Conservation (phyloP, 2,113 vertebrate genomes). For the Hypomesus transpacificus region DNA sequence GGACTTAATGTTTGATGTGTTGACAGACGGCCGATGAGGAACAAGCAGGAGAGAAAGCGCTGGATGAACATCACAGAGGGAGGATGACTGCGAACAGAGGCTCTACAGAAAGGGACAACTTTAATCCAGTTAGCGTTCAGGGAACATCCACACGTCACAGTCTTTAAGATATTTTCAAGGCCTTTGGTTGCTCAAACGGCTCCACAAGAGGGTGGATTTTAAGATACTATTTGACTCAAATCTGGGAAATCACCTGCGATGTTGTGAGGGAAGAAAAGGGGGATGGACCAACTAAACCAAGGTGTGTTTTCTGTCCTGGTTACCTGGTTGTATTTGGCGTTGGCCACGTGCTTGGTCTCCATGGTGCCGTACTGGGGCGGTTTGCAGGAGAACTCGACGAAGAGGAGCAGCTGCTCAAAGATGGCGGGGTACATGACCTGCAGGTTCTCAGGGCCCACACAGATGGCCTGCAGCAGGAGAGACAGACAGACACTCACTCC, state of each 20-base stretch:
- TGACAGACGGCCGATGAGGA: conserved; percentile 7
- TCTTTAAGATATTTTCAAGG: too few species aligned
- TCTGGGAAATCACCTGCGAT: too few species aligned
- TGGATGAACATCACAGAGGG: conserved; percentile 29
- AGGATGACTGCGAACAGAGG: conserved; percentile 24
- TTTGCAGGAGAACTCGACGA: conserved; percentile 98
- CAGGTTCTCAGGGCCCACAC: conserved; percentile 93
- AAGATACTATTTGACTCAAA: too few species aligned
- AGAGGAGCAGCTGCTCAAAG: conserved; percentile 93
- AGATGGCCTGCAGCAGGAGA: conserved; percentile 84
- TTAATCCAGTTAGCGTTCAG: background rate
- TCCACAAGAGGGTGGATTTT: too few species aligned
- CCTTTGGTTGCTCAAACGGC: too few species aligned
- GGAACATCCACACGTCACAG: background rate
- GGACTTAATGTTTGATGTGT: background rate
- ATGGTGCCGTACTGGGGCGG: conserved; percentile 95
- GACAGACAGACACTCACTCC: conserved; percentile 52
- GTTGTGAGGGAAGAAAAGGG: background rate
- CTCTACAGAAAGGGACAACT: background rate
- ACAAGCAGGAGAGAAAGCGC: background rate
- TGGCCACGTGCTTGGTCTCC: conserved; percentile 98
- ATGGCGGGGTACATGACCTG: conserved; percentile 99
- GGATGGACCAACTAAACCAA: too few species aligned
- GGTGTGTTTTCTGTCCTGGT: conserved; percentile 18
- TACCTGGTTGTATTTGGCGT: conserved; percentile 99